phyloP scores from a whole-genome alignment of 2,797 vertebrate genomes.

The Oreochromis grahami region DNA sequence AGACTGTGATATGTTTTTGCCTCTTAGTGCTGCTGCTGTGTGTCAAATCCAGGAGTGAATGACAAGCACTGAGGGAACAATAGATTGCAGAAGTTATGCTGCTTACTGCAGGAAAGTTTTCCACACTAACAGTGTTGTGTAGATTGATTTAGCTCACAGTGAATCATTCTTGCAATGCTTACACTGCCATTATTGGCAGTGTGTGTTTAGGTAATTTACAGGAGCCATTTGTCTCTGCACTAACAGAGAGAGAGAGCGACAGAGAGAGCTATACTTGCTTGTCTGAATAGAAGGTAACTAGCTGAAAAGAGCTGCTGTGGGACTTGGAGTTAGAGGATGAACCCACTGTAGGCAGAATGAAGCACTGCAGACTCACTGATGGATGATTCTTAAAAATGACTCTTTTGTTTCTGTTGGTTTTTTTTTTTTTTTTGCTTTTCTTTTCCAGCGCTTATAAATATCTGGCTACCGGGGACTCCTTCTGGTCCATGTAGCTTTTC shows the following conservation, averaged over 20 bases:
- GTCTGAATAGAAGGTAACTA: slow-evolving; percentile 22
- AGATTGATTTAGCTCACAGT: slow-evolving; percentile 29
- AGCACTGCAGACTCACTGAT: background rate
- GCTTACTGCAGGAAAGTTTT: slow-evolving; percentile 13
- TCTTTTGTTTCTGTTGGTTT: background rate
- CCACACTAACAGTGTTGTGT: background rate
- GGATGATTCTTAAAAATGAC: background rate
- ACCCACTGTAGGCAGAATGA: background rate
- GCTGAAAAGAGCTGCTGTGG: slow-evolving; percentile 19
- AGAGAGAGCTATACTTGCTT: slow-evolving; percentile 8
- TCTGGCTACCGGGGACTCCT: background rate
- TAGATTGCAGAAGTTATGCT: background rate
- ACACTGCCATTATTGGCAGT: slow-evolving; percentile 34
- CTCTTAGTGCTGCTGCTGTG: background rate
- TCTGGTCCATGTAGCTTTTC: background rate
- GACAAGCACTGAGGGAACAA: background rate
- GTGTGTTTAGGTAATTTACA: slow-evolving; percentile 43
- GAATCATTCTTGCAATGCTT: slow-evolving; percentile 24
- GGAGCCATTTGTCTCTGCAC: slow-evolving; percentile 42
- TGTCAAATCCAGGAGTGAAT: background rate
- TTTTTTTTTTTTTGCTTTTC: background rate
- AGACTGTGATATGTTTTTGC: background rate
- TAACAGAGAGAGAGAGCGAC: background rate
- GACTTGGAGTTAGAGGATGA: slow-evolving; percentile 13
- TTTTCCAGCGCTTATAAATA: background rate